phyloP scores from a whole-genome alignment of 2,113 vertebrate genomes.

The Microcebus griseorufus region DNA sequence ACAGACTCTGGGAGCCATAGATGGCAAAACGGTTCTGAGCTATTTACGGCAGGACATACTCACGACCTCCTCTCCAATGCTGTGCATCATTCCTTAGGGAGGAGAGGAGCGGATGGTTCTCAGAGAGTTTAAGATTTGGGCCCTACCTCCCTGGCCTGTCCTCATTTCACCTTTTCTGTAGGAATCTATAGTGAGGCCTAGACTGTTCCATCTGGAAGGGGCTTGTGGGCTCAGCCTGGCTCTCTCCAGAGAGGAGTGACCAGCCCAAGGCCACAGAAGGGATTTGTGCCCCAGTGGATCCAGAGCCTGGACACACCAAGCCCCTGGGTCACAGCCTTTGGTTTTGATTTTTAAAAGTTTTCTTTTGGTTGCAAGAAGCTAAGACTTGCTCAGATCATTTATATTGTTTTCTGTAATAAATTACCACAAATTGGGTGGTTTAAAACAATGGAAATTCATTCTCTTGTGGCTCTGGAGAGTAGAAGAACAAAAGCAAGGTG shows the following conservation, averaged over 20 bases:
- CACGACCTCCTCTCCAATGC: background rate
- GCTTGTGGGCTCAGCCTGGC: background rate
- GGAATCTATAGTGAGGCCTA: background rate
- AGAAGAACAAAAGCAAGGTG: background rate
- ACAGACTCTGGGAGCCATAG: background rate
- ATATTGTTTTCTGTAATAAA: too few relatives aligned
- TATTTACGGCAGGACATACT: background rate
- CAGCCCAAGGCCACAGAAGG: background rate
- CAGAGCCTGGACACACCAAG: background rate
- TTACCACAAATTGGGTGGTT: background rate
- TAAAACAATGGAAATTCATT: background rate
- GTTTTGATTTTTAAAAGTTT: background rate
- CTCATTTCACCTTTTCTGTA: background rate
- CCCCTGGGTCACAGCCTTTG: background rate
- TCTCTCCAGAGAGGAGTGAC: too few relatives aligned
- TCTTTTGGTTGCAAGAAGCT: background rate
- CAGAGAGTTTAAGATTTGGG: background rate
- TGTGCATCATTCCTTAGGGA: background rate
- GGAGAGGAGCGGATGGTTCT: background rate
- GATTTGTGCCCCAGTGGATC: too few relatives aligned
- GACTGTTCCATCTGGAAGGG: background rate
- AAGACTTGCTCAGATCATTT: background rate
- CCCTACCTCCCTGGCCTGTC: background rate
- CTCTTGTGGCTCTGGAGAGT: background rate
- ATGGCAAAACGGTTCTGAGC: background rate